A percentile compares a stretch with the other conserved stretches of the same genome.
Conservation (phyloP, 2,888 invertebrate genomes). For the Sesamia inferens region DNA sequence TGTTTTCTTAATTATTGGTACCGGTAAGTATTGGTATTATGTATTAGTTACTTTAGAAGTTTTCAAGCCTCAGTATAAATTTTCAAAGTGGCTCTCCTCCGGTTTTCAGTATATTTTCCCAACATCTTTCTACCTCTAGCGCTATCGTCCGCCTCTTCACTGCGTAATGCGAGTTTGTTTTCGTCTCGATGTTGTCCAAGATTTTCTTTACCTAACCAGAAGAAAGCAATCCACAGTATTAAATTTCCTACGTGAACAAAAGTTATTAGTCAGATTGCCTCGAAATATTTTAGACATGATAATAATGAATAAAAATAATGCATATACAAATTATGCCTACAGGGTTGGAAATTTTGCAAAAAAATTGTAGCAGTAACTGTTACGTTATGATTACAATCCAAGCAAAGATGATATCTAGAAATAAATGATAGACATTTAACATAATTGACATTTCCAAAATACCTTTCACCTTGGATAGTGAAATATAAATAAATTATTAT, state of each 20-base stretch:
- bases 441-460: no score
- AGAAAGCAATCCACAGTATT: neutral
- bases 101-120: slow-evolving; percentile 20
- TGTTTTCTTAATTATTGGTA: slow-evolving; percentile 58
- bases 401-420: no score
- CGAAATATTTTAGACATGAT: neutral
- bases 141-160: slow-evolving; percentile 27
- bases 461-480: no score
- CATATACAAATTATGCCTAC: neutral
- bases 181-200: neutral
- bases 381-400: no score
- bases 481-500: no score
- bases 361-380: no score
- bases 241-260: slow-evolving; percentile 1
- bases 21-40: slow-evolving; percentile 58
- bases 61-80: neutral
- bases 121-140: slow-evolving; percentile 15
- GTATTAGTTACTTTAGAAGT: neutral
- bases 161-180: slow-evolving; percentile 33
- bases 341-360: no score
- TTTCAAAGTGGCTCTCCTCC: neutral
- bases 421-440: no score
- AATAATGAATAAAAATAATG: neutral
- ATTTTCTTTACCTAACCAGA: slow-evolving; percentile 6
- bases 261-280: neutral